Evolutionary conservation across 2,113 vertebrate species (phyloP).

Genomic region (Rhinichthys klamathensis): DNA sequence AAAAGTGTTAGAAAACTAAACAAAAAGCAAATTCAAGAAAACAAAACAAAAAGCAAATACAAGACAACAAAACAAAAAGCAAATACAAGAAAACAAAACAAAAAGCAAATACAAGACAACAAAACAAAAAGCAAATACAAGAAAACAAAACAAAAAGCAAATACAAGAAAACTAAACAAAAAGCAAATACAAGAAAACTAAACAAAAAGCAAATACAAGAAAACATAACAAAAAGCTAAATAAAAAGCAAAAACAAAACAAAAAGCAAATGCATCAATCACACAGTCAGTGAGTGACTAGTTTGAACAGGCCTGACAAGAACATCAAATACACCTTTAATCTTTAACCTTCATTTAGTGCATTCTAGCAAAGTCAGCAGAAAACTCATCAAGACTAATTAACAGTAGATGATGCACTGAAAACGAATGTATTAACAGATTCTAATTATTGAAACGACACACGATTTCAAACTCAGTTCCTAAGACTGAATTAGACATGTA

Average conservation of each 20-base stretch:
- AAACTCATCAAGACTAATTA: too few species aligned
- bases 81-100: not conserved
- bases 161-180: too few species aligned
- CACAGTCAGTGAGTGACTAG: not conserved
- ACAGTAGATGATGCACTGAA: not conserved
- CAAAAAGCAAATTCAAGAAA: too few species aligned
- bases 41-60: not conserved
- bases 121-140: not conserved
- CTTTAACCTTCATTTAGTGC: not conserved
- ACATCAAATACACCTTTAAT: not conserved
- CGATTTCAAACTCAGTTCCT: not conserved
- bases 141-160: not conserved
- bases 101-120: too few species aligned
- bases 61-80: not conserved
- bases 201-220: too few species aligned
- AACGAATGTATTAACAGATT: not conserved
- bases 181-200: too few species aligned
- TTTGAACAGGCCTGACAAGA: not conserved
- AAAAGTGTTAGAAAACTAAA: too few species aligned
- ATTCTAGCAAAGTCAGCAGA: too few species aligned
- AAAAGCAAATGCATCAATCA: not conserved
- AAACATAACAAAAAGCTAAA: not conserved
- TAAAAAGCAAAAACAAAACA: not conserved
- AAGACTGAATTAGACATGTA: not conserved
- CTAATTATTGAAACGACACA: not conserved